Evolutionary conservation across 53 echinoderm and acorn worm genomes (phyloP).

Genomic region (Henricia sp.): DNA sequence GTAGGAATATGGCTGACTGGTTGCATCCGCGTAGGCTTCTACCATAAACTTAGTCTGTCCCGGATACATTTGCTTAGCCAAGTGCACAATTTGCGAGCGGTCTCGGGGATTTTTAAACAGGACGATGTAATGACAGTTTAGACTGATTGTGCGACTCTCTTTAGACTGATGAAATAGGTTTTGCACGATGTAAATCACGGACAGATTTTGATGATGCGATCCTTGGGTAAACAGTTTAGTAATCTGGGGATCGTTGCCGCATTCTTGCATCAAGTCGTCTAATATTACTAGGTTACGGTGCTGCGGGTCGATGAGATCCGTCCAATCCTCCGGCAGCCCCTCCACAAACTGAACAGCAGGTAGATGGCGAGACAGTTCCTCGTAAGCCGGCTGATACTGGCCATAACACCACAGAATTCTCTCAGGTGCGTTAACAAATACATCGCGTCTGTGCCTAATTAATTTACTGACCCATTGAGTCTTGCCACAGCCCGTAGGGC

Average conservation of each 20-base stretch:
- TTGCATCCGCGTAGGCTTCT: too few relatives aligned
- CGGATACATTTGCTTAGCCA: too few relatives aligned
- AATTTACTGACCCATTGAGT: constrained; percentile 52
- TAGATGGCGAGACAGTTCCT: constrained; percentile 44
- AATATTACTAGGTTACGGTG: constrained; percentile 54
- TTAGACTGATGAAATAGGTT: too few relatives aligned
- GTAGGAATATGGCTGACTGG: constrained; percentile 57
- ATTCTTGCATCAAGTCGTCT: constrained; percentile 70
- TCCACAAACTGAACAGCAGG: constrained; percentile 66
- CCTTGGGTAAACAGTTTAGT: too few relatives aligned
- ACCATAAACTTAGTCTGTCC: too few relatives aligned
- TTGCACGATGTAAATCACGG: too few relatives aligned
- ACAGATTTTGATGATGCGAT: too few relatives aligned
- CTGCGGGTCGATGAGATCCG: constrained; percentile 46
- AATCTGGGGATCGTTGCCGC: too few relatives aligned
- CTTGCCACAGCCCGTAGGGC: constrained; percentile 58
- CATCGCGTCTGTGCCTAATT: constrained; percentile 25
- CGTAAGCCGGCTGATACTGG: too few relatives aligned
- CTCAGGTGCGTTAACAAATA: constrained; percentile 47
- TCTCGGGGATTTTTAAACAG: constrained; percentile 79
- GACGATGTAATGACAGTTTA: constrained; percentile 65
- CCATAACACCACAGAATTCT: too few relatives aligned
- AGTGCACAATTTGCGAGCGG: constrained; percentile 74
- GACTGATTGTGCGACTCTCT: too few relatives aligned
- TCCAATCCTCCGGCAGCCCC: constrained; percentile 59